These are phyloP conservation scores for Nothobranchius kuhntae DNA, from an alignment of 2,113 vertebrate species.

Conservation along the genomic window DNA sequence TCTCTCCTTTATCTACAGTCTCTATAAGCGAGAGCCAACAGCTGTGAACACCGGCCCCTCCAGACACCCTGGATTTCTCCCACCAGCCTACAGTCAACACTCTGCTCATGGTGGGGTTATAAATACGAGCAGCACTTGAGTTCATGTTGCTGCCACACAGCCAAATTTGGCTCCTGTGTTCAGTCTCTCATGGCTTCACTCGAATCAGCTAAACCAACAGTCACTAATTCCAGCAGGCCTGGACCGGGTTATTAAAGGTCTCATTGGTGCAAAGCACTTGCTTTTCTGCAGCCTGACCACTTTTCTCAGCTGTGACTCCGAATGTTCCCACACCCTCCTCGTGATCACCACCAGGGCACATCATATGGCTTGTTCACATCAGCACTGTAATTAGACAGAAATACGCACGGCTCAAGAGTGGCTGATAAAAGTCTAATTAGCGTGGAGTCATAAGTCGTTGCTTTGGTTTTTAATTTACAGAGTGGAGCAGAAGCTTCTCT, in stretches of 20 bases:
- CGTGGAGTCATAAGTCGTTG: conserved; percentile 9
- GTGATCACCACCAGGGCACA: conserved; percentile 25
- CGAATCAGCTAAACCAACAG: conserved; percentile 77
- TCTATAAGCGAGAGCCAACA: conserved; percentile 68
- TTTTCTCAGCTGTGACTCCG: conserved; percentile 62
- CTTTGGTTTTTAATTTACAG: conserved; percentile 4
- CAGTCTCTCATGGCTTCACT: conserved; percentile 41
- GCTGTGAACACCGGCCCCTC: conserved; percentile 61
- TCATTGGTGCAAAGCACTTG: conserved; percentile 45
- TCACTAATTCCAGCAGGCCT: conserved; percentile 61
- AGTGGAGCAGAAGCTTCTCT: background rate
- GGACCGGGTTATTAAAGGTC: conserved; percentile 68
- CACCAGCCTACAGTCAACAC: conserved; percentile 42
- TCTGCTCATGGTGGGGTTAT: conserved; percentile 52
- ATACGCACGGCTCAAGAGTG: conserved; percentile 47
- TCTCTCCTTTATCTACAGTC: background rate
- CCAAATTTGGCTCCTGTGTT: conserved; percentile 71
- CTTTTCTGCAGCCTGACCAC: conserved; percentile 48
- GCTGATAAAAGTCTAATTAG: conserved; percentile 49
- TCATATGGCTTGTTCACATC: conserved; percentile 34
- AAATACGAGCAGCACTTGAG: conserved; percentile 64
- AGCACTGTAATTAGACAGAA: conserved; percentile 59
- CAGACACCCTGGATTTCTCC: conserved; percentile 60
- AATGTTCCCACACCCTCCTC: conserved; percentile 43
- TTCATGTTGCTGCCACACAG: conserved; percentile 59